These are phyloP conservation scores for Sebastolobus alascanus DNA, from an alignment of 2,797 vertebrate genomes.

Conservation along the genomic window DNA sequence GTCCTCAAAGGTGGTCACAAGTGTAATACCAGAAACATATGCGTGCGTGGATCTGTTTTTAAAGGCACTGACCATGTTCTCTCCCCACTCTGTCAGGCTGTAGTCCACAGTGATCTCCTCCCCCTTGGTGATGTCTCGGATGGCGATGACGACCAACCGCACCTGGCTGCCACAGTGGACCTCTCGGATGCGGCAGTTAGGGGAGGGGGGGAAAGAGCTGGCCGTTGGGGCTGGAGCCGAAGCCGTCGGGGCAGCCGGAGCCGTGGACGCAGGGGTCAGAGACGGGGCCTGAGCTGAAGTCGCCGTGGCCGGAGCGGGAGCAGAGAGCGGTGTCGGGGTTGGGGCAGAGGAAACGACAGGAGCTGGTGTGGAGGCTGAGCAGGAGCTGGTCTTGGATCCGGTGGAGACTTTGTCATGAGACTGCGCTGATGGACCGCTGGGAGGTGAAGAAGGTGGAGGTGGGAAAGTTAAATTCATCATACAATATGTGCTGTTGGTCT, in stretches of 20 bases:
- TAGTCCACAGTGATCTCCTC: conserved; percentile 90
- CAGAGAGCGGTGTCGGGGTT: conserved; percentile 55
- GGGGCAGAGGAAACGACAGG: conserved; percentile 54
- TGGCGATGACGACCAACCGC: conserved; percentile 86
- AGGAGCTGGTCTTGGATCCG: conserved; percentile 67
- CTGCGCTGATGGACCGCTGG: conserved; percentile 65
- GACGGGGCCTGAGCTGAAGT: conserved; percentile 68
- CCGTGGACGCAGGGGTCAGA: conserved; percentile 70
- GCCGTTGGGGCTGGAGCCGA: conserved; percentile 66
- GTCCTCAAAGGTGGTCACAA: neutral
- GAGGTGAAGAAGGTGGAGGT: conserved; percentile 4
- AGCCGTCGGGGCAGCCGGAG: conserved; percentile 60
- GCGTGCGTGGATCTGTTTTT: neutral
- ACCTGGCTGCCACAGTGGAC: conserved; percentile 88
- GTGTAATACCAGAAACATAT: neutral
- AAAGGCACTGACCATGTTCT: conserved; percentile 82
- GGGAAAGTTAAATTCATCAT: conserved; percentile 1
- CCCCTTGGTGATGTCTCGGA: conserved; percentile 87
- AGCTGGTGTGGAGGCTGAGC: conserved; percentile 62
- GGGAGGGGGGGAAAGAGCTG: conserved; percentile 80
- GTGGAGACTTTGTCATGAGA: conserved; percentile 69
- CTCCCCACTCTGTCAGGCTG: conserved; percentile 88
- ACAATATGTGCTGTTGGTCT: neutral
- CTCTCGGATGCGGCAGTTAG: conserved; percentile 88
- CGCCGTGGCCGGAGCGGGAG: conserved; percentile 57